A percentile compares a stretch with the other conserved stretches of the same genome.
Evolutionary conservation across 1,140 invertebrate species (phyloP).

Genomic region (Sycophila sp.): DNA sequence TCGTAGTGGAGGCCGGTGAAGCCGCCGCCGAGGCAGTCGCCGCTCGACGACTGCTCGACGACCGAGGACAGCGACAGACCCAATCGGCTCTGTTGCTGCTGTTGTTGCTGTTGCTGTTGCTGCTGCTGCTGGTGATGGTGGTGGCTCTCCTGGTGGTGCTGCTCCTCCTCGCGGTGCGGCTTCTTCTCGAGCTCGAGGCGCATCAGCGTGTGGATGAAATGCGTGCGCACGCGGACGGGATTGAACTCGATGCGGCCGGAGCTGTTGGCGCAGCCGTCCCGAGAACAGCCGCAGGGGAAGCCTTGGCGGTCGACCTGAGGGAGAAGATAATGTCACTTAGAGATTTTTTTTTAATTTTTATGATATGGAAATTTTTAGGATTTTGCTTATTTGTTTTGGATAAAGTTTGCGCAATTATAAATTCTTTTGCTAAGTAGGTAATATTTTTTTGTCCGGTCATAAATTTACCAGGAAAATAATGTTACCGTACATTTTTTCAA

Average conservation of each 20-base stretch:
- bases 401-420: too few relatives aligned
- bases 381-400: too few relatives aligned
- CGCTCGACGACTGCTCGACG: neutral
- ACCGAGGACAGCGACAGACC: neutral
- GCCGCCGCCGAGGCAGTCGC: conserved; percentile 59
- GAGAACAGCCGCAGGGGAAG: conserved; percentile 96
- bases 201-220: conserved; percentile 98
- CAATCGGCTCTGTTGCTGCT: neutral
- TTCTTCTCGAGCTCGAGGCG: conserved; percentile 91
- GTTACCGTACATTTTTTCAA: too few relatives aligned
- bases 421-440: too few relatives aligned
- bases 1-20: conserved; percentile 75
- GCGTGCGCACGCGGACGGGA: conserved; percentile 93
- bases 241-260: conserved; percentile 96
- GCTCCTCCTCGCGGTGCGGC: conserved; percentile 65
- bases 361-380: too few relatives aligned
- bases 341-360: too few relatives aligned
- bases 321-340: neutral
- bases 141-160: conserved; percentile 58
- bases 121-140: conserved; percentile 13
- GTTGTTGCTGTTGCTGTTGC: neutral
- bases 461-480: too few relatives aligned
- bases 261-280: conserved; percentile 93
- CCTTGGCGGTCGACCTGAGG: conserved; percentile 87
- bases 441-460: too few relatives aligned